Evolutionary conservation across 2,113 vertebrate genomes (phyloP), one percentile per base, ranked within the genome.

Genomic region (Mus spicilegus): DNA sequence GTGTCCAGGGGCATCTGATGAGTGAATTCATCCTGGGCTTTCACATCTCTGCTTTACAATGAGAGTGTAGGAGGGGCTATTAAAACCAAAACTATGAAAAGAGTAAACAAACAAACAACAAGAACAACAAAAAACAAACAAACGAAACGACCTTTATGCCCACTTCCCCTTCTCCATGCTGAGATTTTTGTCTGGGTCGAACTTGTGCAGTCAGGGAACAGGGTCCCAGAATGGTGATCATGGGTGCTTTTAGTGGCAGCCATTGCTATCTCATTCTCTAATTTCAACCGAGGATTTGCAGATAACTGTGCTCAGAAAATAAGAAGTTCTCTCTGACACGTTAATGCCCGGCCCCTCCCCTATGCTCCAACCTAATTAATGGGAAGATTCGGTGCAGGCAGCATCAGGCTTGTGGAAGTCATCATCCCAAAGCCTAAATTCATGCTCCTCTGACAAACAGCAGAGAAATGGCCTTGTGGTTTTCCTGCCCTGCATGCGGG

Each of bases 401-500:
- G 28, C 28, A 70, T 8, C 3, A 73, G n/a, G 24, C 73, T 94
- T 78, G 89, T 61, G 17, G 42, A 61, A 87, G 82, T 89, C 81
- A 54, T 87, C 89, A 90, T 96, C 73, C 77, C 76, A 54, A 92
- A 92, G 73, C 4, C 86, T 46, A 70, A 93, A 89, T n/a, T 90
- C 26, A 24, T 61, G 17, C 73, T 54, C 80, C 70, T 95, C 81
- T 95, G 90, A 72, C 36, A 85, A 85, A 87, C 78, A 94, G 49
- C 91, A 93, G 88, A 95, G 91, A 90, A 95, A 84, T 82, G 61
- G 80, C 72, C 91, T 63, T 87, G 42, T 96, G 91, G 78, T 91
- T 95, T 98, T 97, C 82, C 86, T 97, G 94, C 87, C 77, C 69
- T 87, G 65, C 91, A 46, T 96, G 90, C 49, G 87, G 26, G 56